Conservation (phyloP, 2,888 invertebrate species). For the Germaria angustata region DNA sequence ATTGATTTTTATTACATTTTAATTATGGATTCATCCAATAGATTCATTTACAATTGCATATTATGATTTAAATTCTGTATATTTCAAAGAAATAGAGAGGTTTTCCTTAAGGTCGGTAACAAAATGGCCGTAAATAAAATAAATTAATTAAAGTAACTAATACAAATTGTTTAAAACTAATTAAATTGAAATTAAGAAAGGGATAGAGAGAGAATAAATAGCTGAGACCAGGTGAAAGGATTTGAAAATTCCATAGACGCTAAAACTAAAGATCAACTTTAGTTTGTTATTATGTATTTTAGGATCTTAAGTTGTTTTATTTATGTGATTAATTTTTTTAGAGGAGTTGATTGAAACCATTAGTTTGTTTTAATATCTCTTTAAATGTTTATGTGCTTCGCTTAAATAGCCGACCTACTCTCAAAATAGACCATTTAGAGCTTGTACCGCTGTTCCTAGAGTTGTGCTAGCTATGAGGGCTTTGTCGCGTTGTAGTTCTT, state of each 20-base stretch:
- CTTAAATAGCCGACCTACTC: not conserved
- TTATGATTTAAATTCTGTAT: constrained; percentile 3
- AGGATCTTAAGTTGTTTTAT: not conserved
- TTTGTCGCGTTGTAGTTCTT: constrained; percentile 49
- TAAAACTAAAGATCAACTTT: constrained; percentile 56
- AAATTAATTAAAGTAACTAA: not conserved
- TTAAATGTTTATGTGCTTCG: not conserved
- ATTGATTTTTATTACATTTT: not conserved
- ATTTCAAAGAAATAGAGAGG: constrained; percentile 9
- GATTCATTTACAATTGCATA: not conserved
- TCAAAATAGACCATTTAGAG: constrained; percentile 73
- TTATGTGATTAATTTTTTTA: not conserved
- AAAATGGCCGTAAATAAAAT: not conserved
- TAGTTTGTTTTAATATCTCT: constrained; percentile 9
- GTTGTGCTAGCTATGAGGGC: constrained; percentile 69
- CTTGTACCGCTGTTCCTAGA: constrained; percentile 74
- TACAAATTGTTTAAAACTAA: not conserved
- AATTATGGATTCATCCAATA: constrained; percentile 3
- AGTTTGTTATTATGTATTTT: constrained; percentile 9
- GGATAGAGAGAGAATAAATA: not conserved
- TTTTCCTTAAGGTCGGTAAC: not conserved
- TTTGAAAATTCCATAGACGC: not conserved
- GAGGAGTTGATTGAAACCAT: constrained; percentile 58
- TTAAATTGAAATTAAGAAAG: not conserved
- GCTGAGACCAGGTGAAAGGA: constrained; percentile 37